Evolutionary conservation across 2,797 vertebrate species (phyloP).

Genomic region (Hybognathus amarus): DNA sequence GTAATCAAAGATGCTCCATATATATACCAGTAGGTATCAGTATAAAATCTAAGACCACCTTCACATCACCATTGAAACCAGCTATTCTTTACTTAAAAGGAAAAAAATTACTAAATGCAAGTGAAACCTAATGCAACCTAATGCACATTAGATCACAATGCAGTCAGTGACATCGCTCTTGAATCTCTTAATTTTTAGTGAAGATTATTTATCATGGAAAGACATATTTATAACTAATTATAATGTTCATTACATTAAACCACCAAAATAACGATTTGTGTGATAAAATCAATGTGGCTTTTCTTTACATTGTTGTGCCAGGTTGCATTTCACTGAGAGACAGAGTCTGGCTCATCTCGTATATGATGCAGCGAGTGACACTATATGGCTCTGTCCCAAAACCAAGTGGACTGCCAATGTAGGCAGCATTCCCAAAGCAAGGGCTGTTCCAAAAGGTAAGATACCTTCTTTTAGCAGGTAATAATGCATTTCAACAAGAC

Average conservation of each 20-base stretch:
- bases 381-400: conserved; percentile 30
- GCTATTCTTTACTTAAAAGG: no score
- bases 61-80: background rate
- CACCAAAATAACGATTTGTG: background rate
- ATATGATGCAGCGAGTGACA: conserved; percentile 31
- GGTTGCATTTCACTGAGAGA: conserved; percentile 14
- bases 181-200: background rate
- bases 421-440: conserved; percentile 8
- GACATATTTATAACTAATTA: background rate
- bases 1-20: background rate
- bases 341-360: conserved; percentile 3
- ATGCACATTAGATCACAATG: background rate
- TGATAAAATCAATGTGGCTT: background rate
- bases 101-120: background rate
- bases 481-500: conserved; percentile 4
- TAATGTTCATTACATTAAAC: background rate
- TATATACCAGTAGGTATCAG: background rate
- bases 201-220: background rate
- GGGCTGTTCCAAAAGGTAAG: conserved; percentile 24
- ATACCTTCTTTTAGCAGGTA: conserved; percentile 18
- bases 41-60: no score
- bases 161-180: background rate
- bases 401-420: conserved; percentile 21
- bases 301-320: conserved; percentile 9
- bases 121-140: background rate